phyloP scores from a whole-genome alignment of 2,113 vertebrate genomes.

The Ophiodon elongatus region DNA sequence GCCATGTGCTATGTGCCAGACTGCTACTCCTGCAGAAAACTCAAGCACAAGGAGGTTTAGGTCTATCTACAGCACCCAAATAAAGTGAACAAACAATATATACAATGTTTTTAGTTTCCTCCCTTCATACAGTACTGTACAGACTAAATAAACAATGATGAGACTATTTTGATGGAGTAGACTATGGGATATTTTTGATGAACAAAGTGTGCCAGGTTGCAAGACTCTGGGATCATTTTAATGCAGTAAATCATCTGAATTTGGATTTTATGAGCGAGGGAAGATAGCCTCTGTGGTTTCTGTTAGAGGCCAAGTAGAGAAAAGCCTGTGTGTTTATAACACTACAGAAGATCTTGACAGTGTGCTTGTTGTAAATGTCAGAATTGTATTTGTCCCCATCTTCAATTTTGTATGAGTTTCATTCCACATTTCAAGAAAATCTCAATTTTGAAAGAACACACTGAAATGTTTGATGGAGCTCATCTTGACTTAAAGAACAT shows the following conservation, averaged over 20 bases:
- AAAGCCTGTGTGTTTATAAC: background rate
- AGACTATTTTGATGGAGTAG: background rate
- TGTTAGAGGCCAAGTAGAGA: background rate
- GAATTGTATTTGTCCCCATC: background rate
- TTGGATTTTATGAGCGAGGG: background rate
- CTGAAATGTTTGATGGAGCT: background rate
- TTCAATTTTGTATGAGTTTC: background rate
- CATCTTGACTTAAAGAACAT: background rate
- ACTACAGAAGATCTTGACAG: background rate
- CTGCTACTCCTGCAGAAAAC: background rate
- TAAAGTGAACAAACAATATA: background rate
- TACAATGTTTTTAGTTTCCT: background rate
- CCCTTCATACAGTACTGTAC: background rate
- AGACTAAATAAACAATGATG: background rate
- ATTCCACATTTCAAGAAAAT: background rate
- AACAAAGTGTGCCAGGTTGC: background rate
- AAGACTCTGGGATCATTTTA: background rate
- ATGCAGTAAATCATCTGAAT: background rate
- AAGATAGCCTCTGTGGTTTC: background rate
- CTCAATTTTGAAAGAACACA: background rate
- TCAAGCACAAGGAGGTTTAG: background rate
- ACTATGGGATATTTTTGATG: background rate
- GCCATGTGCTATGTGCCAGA: too few species aligned
- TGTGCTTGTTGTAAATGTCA: constrained; percentile 15
- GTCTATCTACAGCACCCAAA: background rate